Evolutionary conservation across 2,113 vertebrate genomes (phyloP).

Genomic region (Nyctibius bracteatus): DNA sequence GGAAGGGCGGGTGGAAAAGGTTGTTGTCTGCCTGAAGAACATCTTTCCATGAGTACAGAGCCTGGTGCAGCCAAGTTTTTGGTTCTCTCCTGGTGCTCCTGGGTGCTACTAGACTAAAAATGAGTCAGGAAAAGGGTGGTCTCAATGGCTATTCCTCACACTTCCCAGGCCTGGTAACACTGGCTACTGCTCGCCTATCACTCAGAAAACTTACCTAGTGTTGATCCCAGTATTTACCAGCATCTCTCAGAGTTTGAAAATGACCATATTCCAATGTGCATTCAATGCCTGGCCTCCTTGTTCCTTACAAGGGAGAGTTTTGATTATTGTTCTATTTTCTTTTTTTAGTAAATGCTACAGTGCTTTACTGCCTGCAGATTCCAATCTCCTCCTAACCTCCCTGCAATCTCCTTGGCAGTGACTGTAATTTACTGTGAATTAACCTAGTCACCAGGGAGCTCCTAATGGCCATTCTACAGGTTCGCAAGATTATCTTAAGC

Average conservation of each 20-base stretch:
- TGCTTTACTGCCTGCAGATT: conserved; percentile 29
- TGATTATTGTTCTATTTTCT: conserved; percentile 56
- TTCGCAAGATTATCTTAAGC: conserved; percentile 64
- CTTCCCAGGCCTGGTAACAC: neutral
- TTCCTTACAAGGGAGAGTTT: neutral
- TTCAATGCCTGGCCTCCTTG: neutral
- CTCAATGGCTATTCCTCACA: neutral
- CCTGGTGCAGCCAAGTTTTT: neutral
- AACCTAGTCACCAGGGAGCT: conserved; percentile 65
- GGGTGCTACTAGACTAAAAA: neutral
- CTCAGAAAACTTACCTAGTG: neutral
- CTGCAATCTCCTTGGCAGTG: conserved; percentile 68
- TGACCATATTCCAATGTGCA: neutral
- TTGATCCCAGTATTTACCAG: neutral
- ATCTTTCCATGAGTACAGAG: neutral
- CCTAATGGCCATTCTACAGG: conserved; percentile 61
- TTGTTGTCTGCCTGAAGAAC: neutral
- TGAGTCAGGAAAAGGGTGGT: neutral
- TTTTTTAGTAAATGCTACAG: conserved; percentile 35
- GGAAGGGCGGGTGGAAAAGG: neutral
- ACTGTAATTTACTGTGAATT: conserved; percentile 70
- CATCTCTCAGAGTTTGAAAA: neutral
- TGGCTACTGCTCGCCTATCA: neutral
- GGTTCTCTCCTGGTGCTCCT: neutral
- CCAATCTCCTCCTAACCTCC: conserved; percentile 30